Evolutionary conservation across 2,797 vertebrate genomes (phyloP), one percentile per base, ranked within the genome.

Genomic region (Silurus aristotelis): DNA sequence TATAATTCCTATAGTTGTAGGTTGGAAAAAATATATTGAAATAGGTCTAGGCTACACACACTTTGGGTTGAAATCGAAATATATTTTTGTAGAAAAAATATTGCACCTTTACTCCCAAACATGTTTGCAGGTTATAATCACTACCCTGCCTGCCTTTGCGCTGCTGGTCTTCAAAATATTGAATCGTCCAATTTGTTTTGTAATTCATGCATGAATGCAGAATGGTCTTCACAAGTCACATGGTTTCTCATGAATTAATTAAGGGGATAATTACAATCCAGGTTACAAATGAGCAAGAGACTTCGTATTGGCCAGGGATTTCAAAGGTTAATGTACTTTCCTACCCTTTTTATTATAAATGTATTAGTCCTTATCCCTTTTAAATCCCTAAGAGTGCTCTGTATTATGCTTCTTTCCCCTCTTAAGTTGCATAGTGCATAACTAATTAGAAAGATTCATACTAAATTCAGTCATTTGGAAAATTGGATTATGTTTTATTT

Each of bases 401-500:
- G 76, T 78, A 61, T 78, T 83, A 63, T 72, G 25, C 43, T 25
- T 83, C 20, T 66, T 84, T 46, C 71, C 15, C 67, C n/a, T 70
- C 12, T 7, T 61, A 75, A 72, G 38, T 68, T 87, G 52, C 72
- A 83, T 72, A 66, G n/a, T 31, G 76, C 77, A 72, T 70, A 81
- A 76, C 84, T 66, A 80, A 86, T 86, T 68, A 70, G 56, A 20
- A 52, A 73, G 55, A 82, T 86, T 78, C 81, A 80, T 66, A 14
- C 10, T 2, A 68, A 20, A 68, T 38, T 84, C 67, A 82, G 25
- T 83, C 43, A 87, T 85, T 84, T 66, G 83, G 90, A 90, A 92
- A 93, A 94, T 93, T 93, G 86, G 87, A 93, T 93, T 92, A 92
- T 90, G 91, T 92, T 94, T 38, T 38, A 38, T 38, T 38, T 38